Conservation (phyloP, 2,113 vertebrate genomes). For the Dromiciops gliroides region DNA sequence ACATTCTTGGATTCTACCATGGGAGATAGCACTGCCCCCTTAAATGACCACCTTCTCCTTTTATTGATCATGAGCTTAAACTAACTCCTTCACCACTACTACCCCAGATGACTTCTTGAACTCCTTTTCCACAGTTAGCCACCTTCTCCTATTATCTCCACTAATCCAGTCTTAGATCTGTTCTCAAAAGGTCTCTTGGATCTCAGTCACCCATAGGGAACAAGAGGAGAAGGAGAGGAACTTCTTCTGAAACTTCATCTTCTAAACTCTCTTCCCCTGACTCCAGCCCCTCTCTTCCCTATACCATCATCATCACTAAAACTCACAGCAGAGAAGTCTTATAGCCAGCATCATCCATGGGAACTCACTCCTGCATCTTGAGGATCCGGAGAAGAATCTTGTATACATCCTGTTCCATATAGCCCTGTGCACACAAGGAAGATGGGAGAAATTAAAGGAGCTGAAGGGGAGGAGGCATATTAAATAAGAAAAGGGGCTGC, state of each 20-base stretch:
- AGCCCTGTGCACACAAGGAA: constrained; percentile 71
- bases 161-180: not conserved
- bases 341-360: not conserved
- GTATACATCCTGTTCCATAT: constrained; percentile 82
- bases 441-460: not conserved
- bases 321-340: constrained; percentile 40
- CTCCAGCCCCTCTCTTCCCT: not conserved
- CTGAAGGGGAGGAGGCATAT: not conserved
- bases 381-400: constrained; percentile 78
- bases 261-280: constrained; percentile 12
- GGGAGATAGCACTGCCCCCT: not conserved
- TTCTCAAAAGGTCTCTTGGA: not conserved
- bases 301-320: not conserved
- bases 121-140: not conserved
- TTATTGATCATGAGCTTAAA: not conserved
- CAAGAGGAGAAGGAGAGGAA: not conserved
- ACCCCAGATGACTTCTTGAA: not conserved
- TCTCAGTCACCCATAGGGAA: not conserved
- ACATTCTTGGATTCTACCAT: not conserved
- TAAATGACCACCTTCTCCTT: not conserved
- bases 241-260: not conserved
- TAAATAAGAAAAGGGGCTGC: not conserved
- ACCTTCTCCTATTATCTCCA: not conserved
- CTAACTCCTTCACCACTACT: not conserved
- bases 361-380: constrained; percentile 61